Conservation (phyloP, 2,888 invertebrate species). For the Auanema sp. region DNA sequence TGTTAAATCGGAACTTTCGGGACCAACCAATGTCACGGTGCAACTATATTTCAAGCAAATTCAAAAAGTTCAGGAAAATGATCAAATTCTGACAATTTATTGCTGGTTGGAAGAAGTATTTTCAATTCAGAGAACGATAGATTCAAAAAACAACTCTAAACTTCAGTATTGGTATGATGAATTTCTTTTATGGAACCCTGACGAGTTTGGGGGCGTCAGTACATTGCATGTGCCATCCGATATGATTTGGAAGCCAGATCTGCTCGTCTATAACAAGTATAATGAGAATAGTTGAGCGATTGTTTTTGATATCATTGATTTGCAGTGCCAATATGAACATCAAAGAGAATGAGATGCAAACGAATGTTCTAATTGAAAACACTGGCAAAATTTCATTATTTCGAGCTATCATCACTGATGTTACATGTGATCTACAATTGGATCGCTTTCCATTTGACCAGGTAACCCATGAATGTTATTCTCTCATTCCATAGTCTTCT, state of each 20-base stretch:
- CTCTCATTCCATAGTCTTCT: neutral
- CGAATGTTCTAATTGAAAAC: slow-evolving; percentile 57
- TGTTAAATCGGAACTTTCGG: slow-evolving; percentile 44
- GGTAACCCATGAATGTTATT: slow-evolving; percentile 16
- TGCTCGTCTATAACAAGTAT: slow-evolving; percentile 63
- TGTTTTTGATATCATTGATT: neutral
- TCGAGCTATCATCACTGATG: slow-evolving; percentile 60
- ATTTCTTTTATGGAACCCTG: slow-evolving; percentile 48
- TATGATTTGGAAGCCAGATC: slow-evolving; percentile 54
- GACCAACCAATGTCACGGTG: slow-evolving; percentile 60
- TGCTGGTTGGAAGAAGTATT: slow-evolving; percentile 61
- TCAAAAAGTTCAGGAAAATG: slow-evolving; percentile 61
- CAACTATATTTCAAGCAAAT: slow-evolving; percentile 62
- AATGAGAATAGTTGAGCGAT: neutral
- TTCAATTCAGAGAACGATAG: slow-evolving; percentile 6
- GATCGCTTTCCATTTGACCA: slow-evolving; percentile 56
- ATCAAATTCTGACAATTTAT: slow-evolving; percentile 61
- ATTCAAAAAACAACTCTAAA: slow-evolving; percentile 16
- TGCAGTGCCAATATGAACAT: slow-evolving; percentile 63
- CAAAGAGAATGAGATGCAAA: slow-evolving; percentile 60
- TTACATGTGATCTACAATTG: slow-evolving; percentile 60
- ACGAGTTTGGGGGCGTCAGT: slow-evolving; percentile 38
- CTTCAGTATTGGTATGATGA: slow-evolving; percentile 52
- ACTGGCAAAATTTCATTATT: slow-evolving; percentile 58
- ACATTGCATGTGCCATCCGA: slow-evolving; percentile 48